Base-by-base conservation (phyloP, 2,888 invertebrate genomes). In the Leptothorax acervorum region DNA sequence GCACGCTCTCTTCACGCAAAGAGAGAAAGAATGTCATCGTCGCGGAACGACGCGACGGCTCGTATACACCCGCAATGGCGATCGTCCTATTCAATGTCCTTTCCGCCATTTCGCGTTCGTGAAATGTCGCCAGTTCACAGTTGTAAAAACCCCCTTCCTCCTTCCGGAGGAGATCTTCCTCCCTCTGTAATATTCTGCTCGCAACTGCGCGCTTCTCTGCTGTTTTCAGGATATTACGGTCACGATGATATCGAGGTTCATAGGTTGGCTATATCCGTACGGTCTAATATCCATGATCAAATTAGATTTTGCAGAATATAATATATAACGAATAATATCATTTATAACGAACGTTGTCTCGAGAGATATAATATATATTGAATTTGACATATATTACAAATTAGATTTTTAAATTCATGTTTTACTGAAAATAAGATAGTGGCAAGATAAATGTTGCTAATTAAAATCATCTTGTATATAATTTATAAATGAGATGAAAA, bases 1-100 rank as follows among this genome's bases (percentile, higher is more conserved):
- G 23, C 66, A 42, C 42, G 57, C 39, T 78, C 79, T 53, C 68
- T 75, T 86, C 71, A n/a, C 70, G 55, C 65, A 31, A 53, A 48
- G 74, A 65, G 71, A 76, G 73, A 63, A 70, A 60, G 73, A 76
- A 74, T 65, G 57, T 87, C 75, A 81, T 82, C 57, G 60, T 82
- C 42, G 60, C 55, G 75, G 51, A 81, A 81, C 73, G 79, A 79
- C 45, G 53, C 23, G 70, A 71, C 35, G 53, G 23, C 55, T 62
- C 68, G 78, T 83, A 78, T 68, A 71, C 53, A 66, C 76, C 48
- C 48, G 86, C 78, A 78, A 86, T 86, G 78, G 62, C 60, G 73
- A 84, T 81, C 84, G 74, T 82, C 76, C 81, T 57, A 76, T 87
- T 86, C 81, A 76, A 76, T 76, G 75, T 62, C 82, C 82, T 66